Evolutionary conservation across 2,888 invertebrate species (phyloP), one percentile per base, ranked within the genome.

Genomic region (Nymphalis polychloros): DNA sequence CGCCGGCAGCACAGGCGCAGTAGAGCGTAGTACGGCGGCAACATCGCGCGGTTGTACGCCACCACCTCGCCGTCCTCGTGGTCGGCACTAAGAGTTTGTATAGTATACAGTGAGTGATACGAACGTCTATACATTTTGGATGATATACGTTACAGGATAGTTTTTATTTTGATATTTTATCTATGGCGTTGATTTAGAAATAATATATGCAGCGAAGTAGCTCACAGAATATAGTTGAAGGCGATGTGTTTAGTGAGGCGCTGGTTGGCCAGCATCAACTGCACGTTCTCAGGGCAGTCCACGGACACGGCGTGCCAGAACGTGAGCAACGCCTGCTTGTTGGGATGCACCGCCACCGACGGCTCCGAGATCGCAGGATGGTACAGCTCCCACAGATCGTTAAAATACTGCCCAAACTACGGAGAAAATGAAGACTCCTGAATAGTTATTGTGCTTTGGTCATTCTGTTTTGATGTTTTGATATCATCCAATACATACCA

Each of bases 31-130:
- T 97, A 97, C 13, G 98, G 97, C 2, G 98, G 98, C 81, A 98
- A 89, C 97, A 98, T 98, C 27, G 96, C 95, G 72, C 98, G 95
- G 90, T 98, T 98, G 89, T 97, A 98, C 78, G 97, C 94, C 57
- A 98, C 97, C 72, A 98, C 98, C 83, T 98, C 98, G 81, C 98
- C 97, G 87, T 98, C 98, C 77, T 98, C 98, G 85, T 98, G 98
- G 92, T 98, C 98, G 75, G 98, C 98, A 72, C 98, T 98, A 81
- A 71, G 63, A 59, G n/a, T 66, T 2, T 19, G 48, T 8, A 48
- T 59, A 46, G n/a, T 48, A n/a, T 53, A 50, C 4, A 67, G 20
- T 20, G 17, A 35, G n/a, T 35, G 7, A 35, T 17, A 13, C 41
- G 2, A 41, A 41, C 2, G 10, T 41, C 41, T 41, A 13, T 41